Evolutionary conservation across 2,888 invertebrate species (phyloP), one percentile per base, ranked within the genome.

Genomic region (Pachymerium ferrugineum): DNA sequence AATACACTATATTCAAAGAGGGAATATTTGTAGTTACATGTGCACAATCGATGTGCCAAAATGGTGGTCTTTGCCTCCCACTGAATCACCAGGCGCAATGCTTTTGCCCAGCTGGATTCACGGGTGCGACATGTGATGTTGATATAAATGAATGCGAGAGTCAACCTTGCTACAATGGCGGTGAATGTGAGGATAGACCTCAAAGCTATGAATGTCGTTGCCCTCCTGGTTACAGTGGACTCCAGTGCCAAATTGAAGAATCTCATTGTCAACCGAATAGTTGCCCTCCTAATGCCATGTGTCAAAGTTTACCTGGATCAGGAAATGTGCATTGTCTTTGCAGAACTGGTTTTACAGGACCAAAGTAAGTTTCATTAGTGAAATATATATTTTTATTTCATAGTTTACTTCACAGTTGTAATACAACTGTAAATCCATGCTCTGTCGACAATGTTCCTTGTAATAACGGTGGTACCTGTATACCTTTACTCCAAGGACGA

Each of bases 61-160:
- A 95, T 79, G 94, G 94, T 1, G 95, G 95, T 10, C 85, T 94
- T 0, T 95, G 95, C 81, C 88, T 94, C 6, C 92, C 94, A 0
- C 90, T 93, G 87, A 91, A 92, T 47, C 95, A 95, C 78, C 90
- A 90, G 72, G 87, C 94, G 67, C 93, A 93, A 81, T 96, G 96
- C 81, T 92, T 93, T 84, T 96, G 96, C 79, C 94, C 95, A 0
- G 94, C 94, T 79, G 95, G 95, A 73, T 97, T 95, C 84, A 93
- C 94, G 0, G 97, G 97, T 74, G 87, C 92, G 75, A 88, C 93
- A 75, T 97, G 97, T 83, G 96, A 97, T 85, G 88, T 93, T 76
- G 97, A 97, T 79, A 93, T 97, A 70, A 93, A 97, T 80, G 97
- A 97, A 81, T 97, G 97, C 81, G 90, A 91, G 5, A 95, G 95